phyloP scores from a whole-genome alignment of 2,888 invertebrate species.

The Eupithecia pulchellata region DNA sequence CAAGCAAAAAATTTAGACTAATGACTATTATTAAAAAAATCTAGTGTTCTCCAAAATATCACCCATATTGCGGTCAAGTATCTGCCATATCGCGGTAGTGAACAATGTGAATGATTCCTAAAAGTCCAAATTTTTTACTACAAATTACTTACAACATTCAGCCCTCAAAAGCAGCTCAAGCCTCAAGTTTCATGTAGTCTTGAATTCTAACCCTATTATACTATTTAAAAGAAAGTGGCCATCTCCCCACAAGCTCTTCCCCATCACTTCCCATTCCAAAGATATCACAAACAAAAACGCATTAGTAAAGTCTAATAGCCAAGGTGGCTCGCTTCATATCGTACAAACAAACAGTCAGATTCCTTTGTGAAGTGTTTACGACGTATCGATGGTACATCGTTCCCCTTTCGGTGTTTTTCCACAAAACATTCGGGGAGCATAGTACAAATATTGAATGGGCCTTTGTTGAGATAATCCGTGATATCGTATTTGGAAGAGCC shows the following conservation, averaged over 20 bases:
- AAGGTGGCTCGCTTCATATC: constrained; percentile 69
- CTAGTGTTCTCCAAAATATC: neutral
- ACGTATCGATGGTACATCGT: constrained; percentile 9
- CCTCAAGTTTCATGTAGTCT: neutral
- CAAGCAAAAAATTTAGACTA: no score
- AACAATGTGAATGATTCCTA: neutral
- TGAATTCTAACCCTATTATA: neutral
- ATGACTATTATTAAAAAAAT: no score
- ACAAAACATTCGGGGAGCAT: constrained; percentile 10
- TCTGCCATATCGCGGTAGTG: neutral
- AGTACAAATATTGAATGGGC: constrained; percentile 8
- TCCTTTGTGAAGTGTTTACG: constrained; percentile 32
- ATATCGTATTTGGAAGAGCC: neutral
- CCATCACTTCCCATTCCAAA: constrained; percentile 13
- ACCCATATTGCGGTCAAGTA: neutral
- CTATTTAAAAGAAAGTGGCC: neutral
- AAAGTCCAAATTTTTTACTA: neutral
- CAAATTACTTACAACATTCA: neutral
- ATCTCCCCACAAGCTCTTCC: neutral
- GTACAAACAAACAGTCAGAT: constrained; percentile 66
- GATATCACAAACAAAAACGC: constrained; percentile 64
- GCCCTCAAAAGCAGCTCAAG: neutral
- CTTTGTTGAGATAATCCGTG: constrained; percentile 9
- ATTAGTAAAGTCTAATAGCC: constrained; percentile 68
- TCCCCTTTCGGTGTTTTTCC: constrained; percentile 9